A percentile compares a stretch with the other conserved stretches of the same genome.
Evolutionary conservation across 2,888 invertebrate species (phyloP).

Genomic region (Eupeodes luniger): DNA sequence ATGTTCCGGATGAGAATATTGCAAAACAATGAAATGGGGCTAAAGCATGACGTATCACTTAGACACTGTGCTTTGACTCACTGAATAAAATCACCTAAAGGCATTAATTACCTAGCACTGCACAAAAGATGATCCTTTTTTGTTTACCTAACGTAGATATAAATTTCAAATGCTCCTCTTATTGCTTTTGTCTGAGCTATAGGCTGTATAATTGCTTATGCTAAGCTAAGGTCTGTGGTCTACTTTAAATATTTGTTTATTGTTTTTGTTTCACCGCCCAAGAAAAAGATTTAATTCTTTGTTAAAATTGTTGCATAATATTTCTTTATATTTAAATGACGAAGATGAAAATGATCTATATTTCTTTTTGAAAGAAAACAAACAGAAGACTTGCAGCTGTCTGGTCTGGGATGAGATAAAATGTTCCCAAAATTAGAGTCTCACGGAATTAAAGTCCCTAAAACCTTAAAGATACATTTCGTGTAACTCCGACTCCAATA

Average conservation of each 20-base stretch:
- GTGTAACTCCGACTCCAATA: no score
- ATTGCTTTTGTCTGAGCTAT: background rate
- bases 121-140: constrained; percentile 56
- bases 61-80: constrained; percentile 42
- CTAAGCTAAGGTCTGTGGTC: constrained; percentile 44
- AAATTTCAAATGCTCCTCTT: constrained; percentile 40
- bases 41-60: constrained; percentile 35
- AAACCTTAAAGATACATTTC: no score
- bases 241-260: constrained; percentile 30
- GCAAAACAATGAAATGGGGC: constrained; percentile 54
- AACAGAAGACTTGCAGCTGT: no score
- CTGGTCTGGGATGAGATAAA: no score
- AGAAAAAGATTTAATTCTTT: constrained; percentile 13
- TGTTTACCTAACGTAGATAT: background rate
- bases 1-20: constrained; percentile 52
- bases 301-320: background rate
- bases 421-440: no score
- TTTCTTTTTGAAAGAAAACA: no score
- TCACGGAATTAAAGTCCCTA: no score
- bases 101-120: constrained; percentile 48
- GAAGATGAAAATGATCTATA: no score
- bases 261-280: constrained; percentile 7
- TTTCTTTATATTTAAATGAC: no score
- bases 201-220: constrained; percentile 29
- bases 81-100: constrained; percentile 55